Conservation (phyloP, 2,797 vertebrate genomes). For the Heteromormyrus szaboi region DNA sequence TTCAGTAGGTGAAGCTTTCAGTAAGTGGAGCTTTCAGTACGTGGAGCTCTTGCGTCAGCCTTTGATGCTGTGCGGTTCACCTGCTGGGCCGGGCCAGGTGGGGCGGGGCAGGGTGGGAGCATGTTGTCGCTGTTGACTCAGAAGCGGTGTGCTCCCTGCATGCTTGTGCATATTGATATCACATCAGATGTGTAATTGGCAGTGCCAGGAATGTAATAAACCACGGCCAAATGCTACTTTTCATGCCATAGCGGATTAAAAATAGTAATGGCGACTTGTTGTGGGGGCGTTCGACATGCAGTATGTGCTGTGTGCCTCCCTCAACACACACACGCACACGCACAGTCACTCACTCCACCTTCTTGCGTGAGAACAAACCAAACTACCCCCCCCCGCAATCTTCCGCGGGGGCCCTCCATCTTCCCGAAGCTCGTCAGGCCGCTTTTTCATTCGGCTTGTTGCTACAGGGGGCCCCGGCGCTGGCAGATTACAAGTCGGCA, state of each 20-base stretch:
- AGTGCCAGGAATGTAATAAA: conserved; percentile 37
- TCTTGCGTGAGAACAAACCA: conserved; percentile 36
- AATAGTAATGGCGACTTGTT: conserved; percentile 44
- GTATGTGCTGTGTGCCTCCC: conserved; percentile 38
- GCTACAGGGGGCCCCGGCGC: conserved; percentile 67
- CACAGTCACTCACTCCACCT: conserved; percentile 32
- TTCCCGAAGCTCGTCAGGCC: conserved; percentile 56
- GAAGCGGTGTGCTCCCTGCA: conserved; percentile 23
- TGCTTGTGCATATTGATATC: conserved; percentile 33
- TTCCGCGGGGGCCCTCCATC: conserved; percentile 60
- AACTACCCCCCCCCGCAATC: conserved; percentile 44
- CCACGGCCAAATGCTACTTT: conserved; percentile 45
- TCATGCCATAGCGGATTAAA: conserved; percentile 48
- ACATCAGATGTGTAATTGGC: conserved; percentile 45
- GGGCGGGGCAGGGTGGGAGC: conserved; percentile 22
- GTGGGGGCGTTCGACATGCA: conserved; percentile 1
- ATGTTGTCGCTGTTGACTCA: background rate
- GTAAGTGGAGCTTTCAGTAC: conserved; percentile 67
- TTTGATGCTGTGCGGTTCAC: conserved; percentile 54
- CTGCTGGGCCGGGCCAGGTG: conserved; percentile 42
- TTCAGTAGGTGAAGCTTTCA: conserved; percentile 73
- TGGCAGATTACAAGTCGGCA: conserved; percentile 79
- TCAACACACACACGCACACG: conserved; percentile 17
- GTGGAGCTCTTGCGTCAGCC: conserved; percentile 72
- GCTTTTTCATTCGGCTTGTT: conserved; percentile 71